These are phyloP conservation scores for Garrulus glandarius DNA, from an alignment of 2,797 vertebrate genomes.

Conservation along the genomic window DNA sequence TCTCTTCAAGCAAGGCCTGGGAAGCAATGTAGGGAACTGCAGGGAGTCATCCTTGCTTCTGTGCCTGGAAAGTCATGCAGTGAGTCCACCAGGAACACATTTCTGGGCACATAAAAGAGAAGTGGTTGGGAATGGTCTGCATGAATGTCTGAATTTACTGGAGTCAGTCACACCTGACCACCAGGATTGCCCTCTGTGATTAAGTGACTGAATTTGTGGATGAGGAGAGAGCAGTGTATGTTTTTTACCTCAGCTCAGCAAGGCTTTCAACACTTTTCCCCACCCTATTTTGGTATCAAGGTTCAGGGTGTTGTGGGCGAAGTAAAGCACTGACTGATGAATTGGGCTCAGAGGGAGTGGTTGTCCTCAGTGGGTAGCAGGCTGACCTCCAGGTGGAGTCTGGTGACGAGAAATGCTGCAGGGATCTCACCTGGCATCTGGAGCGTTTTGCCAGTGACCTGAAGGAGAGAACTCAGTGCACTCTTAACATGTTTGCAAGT, in stretches of 20 bases:
- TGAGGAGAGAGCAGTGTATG: not conserved
- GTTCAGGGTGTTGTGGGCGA: not conserved
- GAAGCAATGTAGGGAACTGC: not conserved
- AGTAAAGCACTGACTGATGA: not conserved
- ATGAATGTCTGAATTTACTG: not conserved
- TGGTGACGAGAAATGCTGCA: not conserved
- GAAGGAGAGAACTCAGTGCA: not conserved
- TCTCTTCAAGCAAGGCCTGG: not conserved
- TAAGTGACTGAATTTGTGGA: not conserved
- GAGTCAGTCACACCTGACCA: not conserved
- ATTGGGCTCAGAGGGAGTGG: not conserved
- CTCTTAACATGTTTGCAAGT: not conserved
- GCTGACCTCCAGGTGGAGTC: not conserved
- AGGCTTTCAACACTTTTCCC: not conserved
- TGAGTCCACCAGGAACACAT: not conserved
- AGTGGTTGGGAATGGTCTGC: rapidly evolving
- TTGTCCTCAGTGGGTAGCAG: not conserved
- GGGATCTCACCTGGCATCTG: not conserved
- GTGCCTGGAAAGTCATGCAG: rapidly evolving
- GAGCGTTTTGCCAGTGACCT: not conserved
- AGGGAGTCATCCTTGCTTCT: not conserved
- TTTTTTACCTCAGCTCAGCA: not conserved
- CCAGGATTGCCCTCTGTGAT: not conserved
- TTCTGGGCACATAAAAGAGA: not conserved
- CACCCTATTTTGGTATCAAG: not conserved